Conservation (phyloP, 92 coral and sea anemone genomes). For the Plumapathes pennacea region DNA sequence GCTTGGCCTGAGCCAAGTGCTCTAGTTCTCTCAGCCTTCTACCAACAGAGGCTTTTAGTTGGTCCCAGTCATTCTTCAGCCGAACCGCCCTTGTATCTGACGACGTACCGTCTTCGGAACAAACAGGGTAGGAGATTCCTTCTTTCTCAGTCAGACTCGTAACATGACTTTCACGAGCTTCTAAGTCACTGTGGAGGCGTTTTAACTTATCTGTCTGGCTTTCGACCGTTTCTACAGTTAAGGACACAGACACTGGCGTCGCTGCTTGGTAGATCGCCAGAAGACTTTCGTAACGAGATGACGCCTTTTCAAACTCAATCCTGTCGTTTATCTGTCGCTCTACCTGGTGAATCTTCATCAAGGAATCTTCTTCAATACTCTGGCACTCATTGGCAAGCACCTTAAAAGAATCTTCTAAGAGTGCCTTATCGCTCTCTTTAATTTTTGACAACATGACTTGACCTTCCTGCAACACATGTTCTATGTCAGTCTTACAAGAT, state of each 20-base stretch:
- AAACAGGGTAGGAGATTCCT: not conserved
- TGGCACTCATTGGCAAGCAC: conserved; percentile 25
- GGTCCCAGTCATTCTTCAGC: conserved; percentile 64
- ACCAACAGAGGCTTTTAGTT: conserved; percentile 48
- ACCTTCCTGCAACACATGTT: conserved; percentile 25
- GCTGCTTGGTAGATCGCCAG: conserved; percentile 83
- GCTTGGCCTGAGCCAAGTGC: conserved; percentile 45
- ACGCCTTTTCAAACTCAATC: conserved; percentile 64
- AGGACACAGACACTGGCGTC: conserved; percentile 47
- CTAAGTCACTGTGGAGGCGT: conserved; percentile 67
- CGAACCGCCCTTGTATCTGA: conserved; percentile 45
- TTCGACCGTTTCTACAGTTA: conserved; percentile 67
- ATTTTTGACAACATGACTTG: conserved; percentile 25
- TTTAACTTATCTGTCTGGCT: conserved; percentile 68
- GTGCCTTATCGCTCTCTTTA: conserved; percentile 33
- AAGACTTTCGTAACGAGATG: conserved; percentile 68
- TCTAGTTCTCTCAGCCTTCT: conserved; percentile 48
- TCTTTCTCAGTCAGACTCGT: conserved; percentile 45
- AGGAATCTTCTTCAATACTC: conserved; percentile 19
- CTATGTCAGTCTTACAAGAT: conserved; percentile 29
- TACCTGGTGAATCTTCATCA: conserved; percentile 27
- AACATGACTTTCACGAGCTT: conserved; percentile 67
- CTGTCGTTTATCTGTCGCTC: conserved; percentile 53
- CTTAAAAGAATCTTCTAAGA: conserved; percentile 18
- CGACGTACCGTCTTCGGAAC: conserved; percentile 9